phyloP scores from a whole-genome alignment of 2,797 vertebrate genomes.

The Allobates femoralis region DNA sequence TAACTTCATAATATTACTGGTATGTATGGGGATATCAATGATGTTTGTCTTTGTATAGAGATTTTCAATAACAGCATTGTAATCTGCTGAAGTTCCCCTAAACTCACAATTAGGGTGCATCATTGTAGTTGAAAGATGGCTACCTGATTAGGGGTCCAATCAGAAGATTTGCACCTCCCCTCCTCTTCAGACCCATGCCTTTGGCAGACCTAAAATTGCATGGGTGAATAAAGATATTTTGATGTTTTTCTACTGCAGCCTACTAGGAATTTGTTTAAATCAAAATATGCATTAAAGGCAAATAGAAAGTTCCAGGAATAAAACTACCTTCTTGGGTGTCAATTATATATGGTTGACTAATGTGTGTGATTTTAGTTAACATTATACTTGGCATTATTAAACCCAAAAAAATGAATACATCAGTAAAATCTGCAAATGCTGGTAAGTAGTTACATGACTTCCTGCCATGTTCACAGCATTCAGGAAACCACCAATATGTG shows the following conservation, averaged over 20 bases:
- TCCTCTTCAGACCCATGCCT: background rate
- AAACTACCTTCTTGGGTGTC: background rate
- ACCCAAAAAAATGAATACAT: background rate
- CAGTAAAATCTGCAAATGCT: background rate
- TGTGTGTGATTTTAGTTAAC: background rate
- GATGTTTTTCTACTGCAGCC: background rate
- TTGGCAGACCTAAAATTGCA: background rate
- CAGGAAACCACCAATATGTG: slow-evolving; percentile 23
- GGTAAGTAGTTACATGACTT: slow-evolving; percentile 4
- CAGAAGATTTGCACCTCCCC: too few relatives aligned
- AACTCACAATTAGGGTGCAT: too few relatives aligned
- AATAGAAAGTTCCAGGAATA: background rate
- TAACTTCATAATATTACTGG: too few relatives aligned
- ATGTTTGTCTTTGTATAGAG: too few relatives aligned
- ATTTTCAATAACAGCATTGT: too few relatives aligned
- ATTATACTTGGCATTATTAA: background rate
- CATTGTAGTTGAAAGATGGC: too few relatives aligned
- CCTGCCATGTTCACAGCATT: background rate
- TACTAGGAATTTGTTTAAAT: background rate
- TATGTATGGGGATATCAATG: too few relatives aligned
- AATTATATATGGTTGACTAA: background rate
- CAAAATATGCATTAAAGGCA: background rate
- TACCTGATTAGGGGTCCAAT: too few relatives aligned
- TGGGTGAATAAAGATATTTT: background rate
- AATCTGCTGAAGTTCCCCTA: too few relatives aligned